These are phyloP conservation scores for Miniopterus natalensis DNA, from an alignment of 2,113 vertebrate genomes.

Conservation along the genomic window DNA sequence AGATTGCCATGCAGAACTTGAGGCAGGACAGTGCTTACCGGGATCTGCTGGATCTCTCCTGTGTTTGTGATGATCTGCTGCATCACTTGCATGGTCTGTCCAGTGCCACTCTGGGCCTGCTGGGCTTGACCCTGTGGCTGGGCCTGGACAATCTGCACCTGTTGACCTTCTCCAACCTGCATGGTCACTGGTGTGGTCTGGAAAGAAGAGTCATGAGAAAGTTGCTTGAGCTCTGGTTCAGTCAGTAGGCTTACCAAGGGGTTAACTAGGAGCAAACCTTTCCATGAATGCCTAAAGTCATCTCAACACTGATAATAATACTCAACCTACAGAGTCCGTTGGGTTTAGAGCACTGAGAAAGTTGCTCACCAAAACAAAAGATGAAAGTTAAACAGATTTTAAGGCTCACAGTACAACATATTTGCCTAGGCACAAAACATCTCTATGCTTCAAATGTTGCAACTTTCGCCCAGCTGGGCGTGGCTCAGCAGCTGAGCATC, in stretches of 20 bases:
- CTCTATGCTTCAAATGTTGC: background rate
- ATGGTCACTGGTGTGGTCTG: slow-evolving; percentile 97
- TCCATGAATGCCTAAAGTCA: background rate
- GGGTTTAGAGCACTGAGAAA: background rate
- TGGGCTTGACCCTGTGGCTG: slow-evolving; percentile 94
- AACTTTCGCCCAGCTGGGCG: background rate
- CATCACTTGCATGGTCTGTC: slow-evolving; percentile 99
- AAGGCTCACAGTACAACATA: slow-evolving; percentile 1
- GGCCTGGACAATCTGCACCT: slow-evolving; percentile 98
- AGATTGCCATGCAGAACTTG: accelerated
- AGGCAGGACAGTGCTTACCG: slow-evolving; percentile 89
- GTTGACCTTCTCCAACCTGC: slow-evolving; percentile 98
- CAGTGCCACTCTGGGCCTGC: slow-evolving; percentile 91
- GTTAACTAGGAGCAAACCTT: background rate
- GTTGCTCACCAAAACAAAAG: slow-evolving; percentile 31
- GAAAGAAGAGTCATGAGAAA: background rate
- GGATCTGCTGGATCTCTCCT: slow-evolving; percentile 99
- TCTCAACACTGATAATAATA: background rate
- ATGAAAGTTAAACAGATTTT: background rate
- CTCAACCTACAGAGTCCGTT: background rate
- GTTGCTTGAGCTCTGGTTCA: background rate
- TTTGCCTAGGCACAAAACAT: slow-evolving; percentile 16
- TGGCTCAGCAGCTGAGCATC: too few relatives aligned
- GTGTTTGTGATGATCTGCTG: slow-evolving; percentile 99
- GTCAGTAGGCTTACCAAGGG: background rate